Evolutionary conservation across 2,113 vertebrate genomes (phyloP), one percentile per base, ranked within the genome.

Genomic region (Pygoscelis adeliae): DNA sequence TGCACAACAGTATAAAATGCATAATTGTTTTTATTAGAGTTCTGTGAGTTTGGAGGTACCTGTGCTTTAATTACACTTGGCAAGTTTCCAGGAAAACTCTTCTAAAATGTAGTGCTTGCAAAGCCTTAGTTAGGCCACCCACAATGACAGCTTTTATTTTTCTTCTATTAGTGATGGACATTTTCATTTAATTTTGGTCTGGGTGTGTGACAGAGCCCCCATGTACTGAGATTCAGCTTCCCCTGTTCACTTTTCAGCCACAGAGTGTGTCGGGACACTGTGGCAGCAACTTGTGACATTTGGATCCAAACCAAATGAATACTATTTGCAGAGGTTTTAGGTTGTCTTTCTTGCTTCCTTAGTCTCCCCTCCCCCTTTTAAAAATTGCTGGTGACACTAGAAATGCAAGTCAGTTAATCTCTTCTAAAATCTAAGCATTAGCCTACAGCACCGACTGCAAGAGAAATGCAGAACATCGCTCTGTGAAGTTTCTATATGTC

Each of bases 21-120:
- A 90, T 96, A 97, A 95, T 96, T 96, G 92, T 96, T 97, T 98
- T 97, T 96, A 97, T 97, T 97, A 96, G 96, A 97, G 86, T 95
- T 96, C 96, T 96, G 96, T 79, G 95, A 95, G 92, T 97, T 97
- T 96, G 93, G 93, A 97, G 95, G 97, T 97, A 98, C 96, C 97
- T 98, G 96, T 94, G 94, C 96, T 97, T 96, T 97, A 97, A 98
- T 95, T 97, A 95, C 90, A 19, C 65, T 77, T 97, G 97, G 97
- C 96, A 74, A 16, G 1, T 56, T 83, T 90, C 97, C 97, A 98
- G 95, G 93, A 97, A 95, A 98, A 90, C 95, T 96, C 77, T 89
- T 97, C 96, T 95, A 95, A 97, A 98, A 97, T 86, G 83, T 88
- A 95, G 49, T 80, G 72, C 93, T 96, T 53, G 86, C 92, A 94